A percentile compares a stretch with the other conserved stretches of the same genome.
These are phyloP conservation scores for Mustelus asterias DNA, from an alignment of 2,113 vertebrate genomes.

Conservation along the genomic window DNA sequence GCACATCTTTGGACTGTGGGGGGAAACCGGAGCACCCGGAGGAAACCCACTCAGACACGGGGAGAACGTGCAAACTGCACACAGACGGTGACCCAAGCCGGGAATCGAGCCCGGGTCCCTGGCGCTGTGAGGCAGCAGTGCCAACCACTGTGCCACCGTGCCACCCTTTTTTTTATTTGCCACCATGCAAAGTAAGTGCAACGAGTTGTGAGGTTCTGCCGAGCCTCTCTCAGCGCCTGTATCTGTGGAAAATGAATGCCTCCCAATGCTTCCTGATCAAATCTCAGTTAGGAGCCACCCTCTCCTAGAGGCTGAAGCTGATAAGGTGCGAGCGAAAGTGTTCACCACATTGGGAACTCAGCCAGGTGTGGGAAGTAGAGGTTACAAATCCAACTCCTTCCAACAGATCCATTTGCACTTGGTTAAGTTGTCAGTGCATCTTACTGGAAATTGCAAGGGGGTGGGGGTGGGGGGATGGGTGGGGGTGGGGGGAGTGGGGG, in stretches of 20 bases:
- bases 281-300: not conserved
- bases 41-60: too few relatives aligned
- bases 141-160: too few relatives aligned
- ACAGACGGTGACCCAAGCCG: too few relatives aligned
- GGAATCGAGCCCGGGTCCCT: too few relatives aligned
- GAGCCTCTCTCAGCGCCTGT: not conserved
- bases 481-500: too few relatives aligned
- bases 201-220: not conserved
- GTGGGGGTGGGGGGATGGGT: not conserved
- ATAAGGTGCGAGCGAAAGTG: not conserved
- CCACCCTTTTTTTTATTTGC: too few relatives aligned
- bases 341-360: not conserved
- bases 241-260: not conserved
- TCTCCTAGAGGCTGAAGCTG: not conserved
- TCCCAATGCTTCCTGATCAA: not conserved
- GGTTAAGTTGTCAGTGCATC: not conserved
- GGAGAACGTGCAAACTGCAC: too few relatives aligned
- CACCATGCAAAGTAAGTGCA: too few relatives aligned
- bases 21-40: too few relatives aligned
- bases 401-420: not conserved
- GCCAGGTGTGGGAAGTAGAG: not conserved
- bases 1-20: too few relatives aligned
- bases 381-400: not conserved
- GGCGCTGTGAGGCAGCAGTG: too few relatives aligned
- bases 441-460: not conserved